Evolutionary conservation across 2,888 invertebrate genomes (phyloP), one percentile per base, ranked within the genome.

Genomic region (Pediacus dermestoides): DNA sequence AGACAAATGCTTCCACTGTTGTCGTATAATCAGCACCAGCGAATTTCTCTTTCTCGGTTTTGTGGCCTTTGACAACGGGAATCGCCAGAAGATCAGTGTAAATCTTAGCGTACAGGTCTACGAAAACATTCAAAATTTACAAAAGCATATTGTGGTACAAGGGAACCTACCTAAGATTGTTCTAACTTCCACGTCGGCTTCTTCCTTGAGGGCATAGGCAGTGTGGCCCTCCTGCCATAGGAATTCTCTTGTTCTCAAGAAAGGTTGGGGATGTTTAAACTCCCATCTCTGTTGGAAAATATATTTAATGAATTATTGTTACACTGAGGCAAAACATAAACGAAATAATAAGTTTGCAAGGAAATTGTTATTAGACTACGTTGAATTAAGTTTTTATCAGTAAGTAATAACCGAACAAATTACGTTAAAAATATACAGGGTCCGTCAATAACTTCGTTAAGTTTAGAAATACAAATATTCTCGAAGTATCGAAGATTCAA

Each of bases 281-380:
- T 99, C 99, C 99, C 99, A 99, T 58, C 99, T 80, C 92, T 93
- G n/a, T n/a, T n/a, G n/a, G n/a, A n/a, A n/a, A n/a, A n/a, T n/a
- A n/a, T n/a, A n/a, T n/a, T n/a, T n/a, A n/a, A n/a, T n/a, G n/a
- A n/a, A n/a, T n/a, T n/a, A n/a, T n/a, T n/a, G n/a, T n/a, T n/a
- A n/a, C n/a, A n/a, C n/a, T n/a, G n/a, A n/a, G n/a, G n/a, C n/a
- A n/a, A n/a, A n/a, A n/a, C n/a, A n/a, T n/a, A n/a, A n/a, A n/a
- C n/a, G n/a, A n/a, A n/a, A n/a, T n/a, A n/a, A n/a, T n/a, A n/a
- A n/a, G n/a, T n/a, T n/a, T n/a, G n/a, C n/a, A n/a, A n/a, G n/a
- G n/a, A n/a, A n/a, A n/a, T n/a, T n/a, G n/a, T n/a, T n/a, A n/a
- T n/a, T n/a, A n/a, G n/a, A n/a, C n/a, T n/a, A n/a, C n/a, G n/a